Conservation (phyloP, 2,113 vertebrate genomes). For the Nanorana parkeri region DNA sequence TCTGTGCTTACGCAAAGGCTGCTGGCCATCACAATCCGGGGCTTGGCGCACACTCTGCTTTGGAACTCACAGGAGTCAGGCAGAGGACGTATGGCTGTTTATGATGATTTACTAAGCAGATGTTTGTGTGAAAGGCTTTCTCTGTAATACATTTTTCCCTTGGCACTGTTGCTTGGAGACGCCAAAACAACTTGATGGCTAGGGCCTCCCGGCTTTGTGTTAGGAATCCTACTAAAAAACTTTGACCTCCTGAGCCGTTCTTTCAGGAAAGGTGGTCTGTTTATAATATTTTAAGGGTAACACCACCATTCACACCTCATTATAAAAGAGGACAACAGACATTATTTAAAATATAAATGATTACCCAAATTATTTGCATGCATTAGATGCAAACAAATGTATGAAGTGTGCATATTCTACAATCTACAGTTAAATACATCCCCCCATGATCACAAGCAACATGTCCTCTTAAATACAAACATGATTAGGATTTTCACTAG, state of each 20-base stretch:
- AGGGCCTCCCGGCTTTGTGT: not conserved
- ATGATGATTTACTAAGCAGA: constrained; percentile 41
- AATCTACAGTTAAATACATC: too few species aligned
- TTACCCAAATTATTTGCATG: too few species aligned
- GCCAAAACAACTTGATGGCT: constrained; percentile 11
- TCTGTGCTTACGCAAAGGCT: constrained; percentile 35
- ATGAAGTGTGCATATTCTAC: too few species aligned
- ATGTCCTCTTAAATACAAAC: too few species aligned
- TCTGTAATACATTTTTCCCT: constrained; percentile 37
- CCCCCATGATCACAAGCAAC: too few species aligned
- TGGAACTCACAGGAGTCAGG: constrained; percentile 34
- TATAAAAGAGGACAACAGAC: too few species aligned
- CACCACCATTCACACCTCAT: too few species aligned
- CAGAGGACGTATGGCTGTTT: constrained; percentile 35
- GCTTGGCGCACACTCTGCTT: constrained; percentile 33
- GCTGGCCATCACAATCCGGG: constrained; percentile 32
- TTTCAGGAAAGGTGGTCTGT: not conserved
- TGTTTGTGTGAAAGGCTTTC: constrained; percentile 24
- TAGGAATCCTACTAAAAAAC: constrained; percentile 1
- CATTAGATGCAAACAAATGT: too few species aligned
- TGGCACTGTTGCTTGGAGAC: constrained; percentile 28
- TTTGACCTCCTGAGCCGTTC: not conserved
- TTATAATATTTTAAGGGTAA: too few species aligned
- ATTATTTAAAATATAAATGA: too few species aligned
- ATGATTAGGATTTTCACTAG: too few species aligned